phyloP scores from a whole-genome alignment of 2,888 invertebrate species.

The Dioctria linearis region DNA sequence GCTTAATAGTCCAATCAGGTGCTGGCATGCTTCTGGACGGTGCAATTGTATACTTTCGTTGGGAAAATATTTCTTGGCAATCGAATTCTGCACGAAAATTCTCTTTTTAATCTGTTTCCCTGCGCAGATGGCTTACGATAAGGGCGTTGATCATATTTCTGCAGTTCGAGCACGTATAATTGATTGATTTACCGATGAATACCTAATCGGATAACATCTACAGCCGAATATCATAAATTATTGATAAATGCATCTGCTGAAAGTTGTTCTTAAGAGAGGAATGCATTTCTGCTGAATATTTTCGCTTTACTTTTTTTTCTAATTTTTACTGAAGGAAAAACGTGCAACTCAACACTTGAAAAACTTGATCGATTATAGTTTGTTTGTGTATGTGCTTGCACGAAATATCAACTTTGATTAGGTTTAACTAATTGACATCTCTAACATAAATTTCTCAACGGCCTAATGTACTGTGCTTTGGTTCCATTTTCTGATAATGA shows the following conservation, averaged over 20 bases:
- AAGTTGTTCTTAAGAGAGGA: not conserved
- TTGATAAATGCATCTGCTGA: not conserved
- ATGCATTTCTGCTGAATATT: not conserved
- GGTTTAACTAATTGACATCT: conserved; percentile 22
- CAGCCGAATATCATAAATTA: conserved; percentile 19
- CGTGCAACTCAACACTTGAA: not conserved
- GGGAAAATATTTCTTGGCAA: conserved; percentile 3
- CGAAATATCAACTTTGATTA: conserved; percentile 20
- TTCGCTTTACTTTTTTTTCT: not conserved
- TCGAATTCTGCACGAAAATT: conserved; percentile 11
- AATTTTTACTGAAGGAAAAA: not conserved
- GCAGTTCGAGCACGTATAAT: conserved; percentile 5
- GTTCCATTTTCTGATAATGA: conserved; percentile 23
- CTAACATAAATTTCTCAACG: conserved; percentile 24
- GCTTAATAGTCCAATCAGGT: conserved; percentile 45
- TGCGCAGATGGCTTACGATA: conserved; percentile 11
- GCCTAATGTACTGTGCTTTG: not conserved
- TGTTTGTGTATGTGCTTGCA: not conserved
- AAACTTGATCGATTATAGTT: conserved; percentile 11
- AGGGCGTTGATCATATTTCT: conserved; percentile 8
- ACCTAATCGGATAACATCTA: conserved; percentile 16
- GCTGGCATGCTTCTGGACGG: conserved; percentile 31
- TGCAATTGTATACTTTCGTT: conserved; percentile 2
- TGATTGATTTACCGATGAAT: conserved; percentile 39
- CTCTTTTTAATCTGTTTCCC: conserved; percentile 23